Evolutionary conservation across 2,797 vertebrate species (phyloP), one percentile per base, ranked within the genome.

Genomic region (Heterohyrax brucei): DNA sequence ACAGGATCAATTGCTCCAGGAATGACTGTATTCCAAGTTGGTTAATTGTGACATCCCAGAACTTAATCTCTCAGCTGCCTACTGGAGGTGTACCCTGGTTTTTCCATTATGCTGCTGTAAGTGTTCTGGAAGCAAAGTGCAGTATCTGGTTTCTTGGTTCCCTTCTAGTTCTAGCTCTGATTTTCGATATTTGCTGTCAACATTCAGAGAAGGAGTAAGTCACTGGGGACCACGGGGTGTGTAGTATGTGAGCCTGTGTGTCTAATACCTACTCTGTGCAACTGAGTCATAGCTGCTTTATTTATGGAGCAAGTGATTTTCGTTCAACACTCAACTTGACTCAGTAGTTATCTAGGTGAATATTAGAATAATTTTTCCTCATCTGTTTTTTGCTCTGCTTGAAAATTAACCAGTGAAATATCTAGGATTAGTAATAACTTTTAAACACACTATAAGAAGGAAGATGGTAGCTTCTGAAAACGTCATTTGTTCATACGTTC

Each of bases 131-230:
- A 82, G 87, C 82, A 33, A 33, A 89, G 44, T 46, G 70, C 1
- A 12, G 68, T 95, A 28, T 93, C 86, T 72, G 80, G 64, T 91
- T 94, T 96, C 82, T 68, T 46, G 16, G 72, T 24, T 30, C 24
- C 53, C 53, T 93, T 87, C 90, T 94, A 26, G 93, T 95, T 78
- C 70, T 81, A 77, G 66, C 91, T 75, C 33, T 26, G 95, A 94
- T 73, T 87, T 95, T 62, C 87, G 79, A 62, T 48, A 46, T n/a
- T 22, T 33, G 79, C 76, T 85, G 72, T 68, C 68, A 56, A 79
- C 26, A 44, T 62, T 70, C 39, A 68, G 80, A 87, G 68, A 73
- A 18, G 1, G 1, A 0, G 16, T 75, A 87, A 80, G 50, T 91
- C 70, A 33, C 12, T 39, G 86, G 70, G 62, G 75, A 95, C 50